Percentiles rank a stretch among this genome's conserved stretches.
These are phyloP conservation scores for Steinernema carpocapsae DNA, from an alignment of 2,888 invertebrate species.

Conservation along the genomic window DNA sequence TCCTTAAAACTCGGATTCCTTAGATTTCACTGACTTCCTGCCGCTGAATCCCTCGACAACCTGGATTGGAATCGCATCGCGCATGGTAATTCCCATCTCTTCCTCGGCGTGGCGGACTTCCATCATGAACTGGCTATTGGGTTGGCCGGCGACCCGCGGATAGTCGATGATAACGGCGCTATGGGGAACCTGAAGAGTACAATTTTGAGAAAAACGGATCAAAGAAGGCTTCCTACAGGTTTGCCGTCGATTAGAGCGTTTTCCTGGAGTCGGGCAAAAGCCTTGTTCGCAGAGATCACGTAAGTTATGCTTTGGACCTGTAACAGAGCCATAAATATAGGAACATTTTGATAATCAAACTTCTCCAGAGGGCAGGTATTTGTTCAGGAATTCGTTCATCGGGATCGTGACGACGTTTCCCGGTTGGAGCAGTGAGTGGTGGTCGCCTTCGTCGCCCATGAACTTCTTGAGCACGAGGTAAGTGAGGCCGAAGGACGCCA, in stretches of 20 bases:
- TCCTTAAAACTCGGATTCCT: too few relatives aligned
- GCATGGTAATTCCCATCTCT: constrained; percentile 34
- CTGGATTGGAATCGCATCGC: constrained; percentile 26
- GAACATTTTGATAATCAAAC: too few relatives aligned
- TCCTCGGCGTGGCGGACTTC: constrained; percentile 38
- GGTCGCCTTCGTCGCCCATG: not conserved
- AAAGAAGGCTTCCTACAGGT: constrained; percentile 13
- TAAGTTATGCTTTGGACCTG: constrained; percentile 4
- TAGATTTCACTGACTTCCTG: constrained; percentile 31
- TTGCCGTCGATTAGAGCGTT: constrained; percentile 33
- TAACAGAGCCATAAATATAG: constrained; percentile 21
- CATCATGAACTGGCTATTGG: constrained; percentile 32
- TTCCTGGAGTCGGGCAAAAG: constrained; percentile 34
- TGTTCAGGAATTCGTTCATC: constrained; percentile 33
- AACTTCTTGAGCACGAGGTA: not conserved
- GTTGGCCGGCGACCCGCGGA: constrained; percentile 15
- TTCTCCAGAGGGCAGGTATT: constrained; percentile 36
- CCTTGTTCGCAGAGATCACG: constrained; percentile 6
- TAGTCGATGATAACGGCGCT: constrained; percentile 26
- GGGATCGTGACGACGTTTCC: not conserved
- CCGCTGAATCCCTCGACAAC: not conserved
- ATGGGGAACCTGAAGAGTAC: not conserved
- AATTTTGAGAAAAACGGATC: not conserved
- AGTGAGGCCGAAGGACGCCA: constrained; percentile 32
- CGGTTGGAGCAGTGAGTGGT: constrained; percentile 6